These are phyloP conservation scores for Gambusia holbrooki DNA, from an alignment of 2,113 vertebrate species.

Conservation along the genomic window DNA sequence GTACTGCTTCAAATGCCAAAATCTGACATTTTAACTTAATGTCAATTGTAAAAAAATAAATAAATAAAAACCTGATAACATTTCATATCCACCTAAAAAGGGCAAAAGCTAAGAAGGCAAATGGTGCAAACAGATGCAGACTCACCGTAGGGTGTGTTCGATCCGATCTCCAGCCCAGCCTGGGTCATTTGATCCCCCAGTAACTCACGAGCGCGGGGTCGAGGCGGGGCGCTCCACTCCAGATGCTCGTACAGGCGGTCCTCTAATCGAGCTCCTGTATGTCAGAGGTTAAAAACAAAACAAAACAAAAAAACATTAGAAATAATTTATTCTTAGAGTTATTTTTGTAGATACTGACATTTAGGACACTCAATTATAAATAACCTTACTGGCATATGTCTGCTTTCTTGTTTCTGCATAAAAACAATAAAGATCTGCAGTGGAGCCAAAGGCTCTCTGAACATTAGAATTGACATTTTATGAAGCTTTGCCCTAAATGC, in stretches of 20 bases:
- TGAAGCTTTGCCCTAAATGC: slow-evolving; percentile 13
- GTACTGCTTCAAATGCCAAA: too few species aligned
- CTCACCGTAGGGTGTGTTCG: slow-evolving; percentile 75
- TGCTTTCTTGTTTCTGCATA: background rate
- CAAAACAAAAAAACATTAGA: background rate
- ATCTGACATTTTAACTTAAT: too few species aligned
- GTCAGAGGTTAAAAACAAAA: slow-evolving; percentile 12
- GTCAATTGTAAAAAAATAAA: too few species aligned
- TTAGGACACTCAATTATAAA: background rate
- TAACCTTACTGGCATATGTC: background rate
- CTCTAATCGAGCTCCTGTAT: slow-evolving; percentile 89
- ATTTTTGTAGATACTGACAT: too few species aligned
- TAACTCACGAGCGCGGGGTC: slow-evolving; percentile 85
- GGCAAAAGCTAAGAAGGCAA: background rate
- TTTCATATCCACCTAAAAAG: background rate
- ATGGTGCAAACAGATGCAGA: background rate
- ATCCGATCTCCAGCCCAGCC: slow-evolving; percentile 89
- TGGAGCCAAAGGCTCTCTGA: background rate
- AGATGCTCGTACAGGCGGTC: slow-evolving; percentile 92
- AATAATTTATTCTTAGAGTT: too few species aligned
- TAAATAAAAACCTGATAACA: too few species aligned
- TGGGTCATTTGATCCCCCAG: slow-evolving; percentile 90
- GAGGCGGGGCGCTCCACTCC: slow-evolving; percentile 87
- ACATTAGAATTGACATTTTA: background rate
- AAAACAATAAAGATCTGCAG: background rate